Conservation (phyloP, 2,797 vertebrate genomes). For the Hemitrygon akajei region DNA sequence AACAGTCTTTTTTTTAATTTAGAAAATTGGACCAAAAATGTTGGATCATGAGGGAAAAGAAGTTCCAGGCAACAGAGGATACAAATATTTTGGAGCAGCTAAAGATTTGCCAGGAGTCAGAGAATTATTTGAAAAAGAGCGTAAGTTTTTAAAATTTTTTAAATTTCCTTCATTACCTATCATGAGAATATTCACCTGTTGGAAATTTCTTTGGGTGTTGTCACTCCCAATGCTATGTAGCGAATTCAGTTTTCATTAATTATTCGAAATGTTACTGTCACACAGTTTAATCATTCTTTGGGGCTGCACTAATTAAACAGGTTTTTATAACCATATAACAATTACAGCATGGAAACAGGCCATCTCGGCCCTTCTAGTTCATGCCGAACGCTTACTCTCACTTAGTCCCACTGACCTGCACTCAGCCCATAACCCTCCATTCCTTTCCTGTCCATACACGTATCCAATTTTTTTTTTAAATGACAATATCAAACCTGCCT, state of each 20-base stretch:
- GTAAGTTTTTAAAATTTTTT: slow-evolving; percentile 60
- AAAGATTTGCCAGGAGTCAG: slow-evolving; percentile 88
- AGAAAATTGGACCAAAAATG: slow-evolving; percentile 90
- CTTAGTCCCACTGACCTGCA: too few relatives aligned
- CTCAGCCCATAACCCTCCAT: too few relatives aligned
- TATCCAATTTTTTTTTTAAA: too few relatives aligned
- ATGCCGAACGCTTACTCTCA: too few relatives aligned
- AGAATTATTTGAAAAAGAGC: slow-evolving; percentile 92
- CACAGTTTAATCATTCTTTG: neutral
- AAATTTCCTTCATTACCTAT: neutral
- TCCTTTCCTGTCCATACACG: too few relatives aligned
- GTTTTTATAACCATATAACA: too few relatives aligned
- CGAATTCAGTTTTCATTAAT: neutral
- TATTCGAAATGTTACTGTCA: neutral
- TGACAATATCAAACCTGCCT: too few relatives aligned
- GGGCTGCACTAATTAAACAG: neutral
- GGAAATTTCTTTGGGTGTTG: neutral
- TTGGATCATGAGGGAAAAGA: slow-evolving; percentile 91
- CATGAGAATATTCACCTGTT: neutral
- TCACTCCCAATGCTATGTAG: neutral
- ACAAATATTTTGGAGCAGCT: slow-evolving; percentile 94
- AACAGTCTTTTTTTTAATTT: slow-evolving; percentile 41
- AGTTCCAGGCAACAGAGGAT: slow-evolving; percentile 90
- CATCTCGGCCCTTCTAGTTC: too few relatives aligned
- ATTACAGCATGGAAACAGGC: too few relatives aligned